Evolutionary conservation across 2,888 invertebrate species (phyloP).

Genomic region (Phania funesta): DNA sequence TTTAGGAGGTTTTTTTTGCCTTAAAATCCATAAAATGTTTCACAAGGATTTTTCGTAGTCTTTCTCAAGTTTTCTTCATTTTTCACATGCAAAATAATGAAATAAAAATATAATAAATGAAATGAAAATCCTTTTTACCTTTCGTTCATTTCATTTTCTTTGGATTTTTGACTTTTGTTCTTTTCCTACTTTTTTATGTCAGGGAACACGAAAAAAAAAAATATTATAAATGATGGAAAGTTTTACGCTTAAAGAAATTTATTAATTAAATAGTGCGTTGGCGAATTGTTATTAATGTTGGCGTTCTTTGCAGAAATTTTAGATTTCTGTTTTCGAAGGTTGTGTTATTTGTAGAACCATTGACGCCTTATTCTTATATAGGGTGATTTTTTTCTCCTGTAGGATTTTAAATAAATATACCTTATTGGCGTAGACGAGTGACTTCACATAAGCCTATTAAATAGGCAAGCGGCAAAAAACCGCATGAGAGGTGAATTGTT

Average conservation of each 20-base stretch:
- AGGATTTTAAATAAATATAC: too few relatives aligned
- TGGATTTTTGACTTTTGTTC: too few relatives aligned
- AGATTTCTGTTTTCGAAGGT: too few relatives aligned
- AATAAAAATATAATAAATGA: slow-evolving; percentile 20
- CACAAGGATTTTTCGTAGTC: not conserved
- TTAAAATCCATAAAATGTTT: not conserved
- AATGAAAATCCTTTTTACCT: slow-evolving; percentile 33
- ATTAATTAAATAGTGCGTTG: too few relatives aligned
- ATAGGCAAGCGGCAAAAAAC: too few relatives aligned
- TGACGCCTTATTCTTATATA: too few relatives aligned
- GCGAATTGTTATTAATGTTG: not conserved
- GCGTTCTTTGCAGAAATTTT: not conserved
- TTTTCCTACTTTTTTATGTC: not conserved
- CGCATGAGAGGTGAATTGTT: too few relatives aligned
- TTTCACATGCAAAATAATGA: not conserved
- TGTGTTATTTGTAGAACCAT: too few relatives aligned
- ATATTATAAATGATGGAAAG: not conserved
- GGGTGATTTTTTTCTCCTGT: too few relatives aligned
- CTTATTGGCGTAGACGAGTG: too few relatives aligned
- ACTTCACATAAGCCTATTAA: too few relatives aligned
- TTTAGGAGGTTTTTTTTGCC: slow-evolving; percentile 6
- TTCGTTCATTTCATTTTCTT: not conserved
- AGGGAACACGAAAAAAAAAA: not conserved
- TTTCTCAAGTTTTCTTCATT: not conserved
- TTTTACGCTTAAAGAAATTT: not conserved